Evolutionary conservation across 2,888 invertebrate species (phyloP).

Genomic region (Lasius platythorax): DNA sequence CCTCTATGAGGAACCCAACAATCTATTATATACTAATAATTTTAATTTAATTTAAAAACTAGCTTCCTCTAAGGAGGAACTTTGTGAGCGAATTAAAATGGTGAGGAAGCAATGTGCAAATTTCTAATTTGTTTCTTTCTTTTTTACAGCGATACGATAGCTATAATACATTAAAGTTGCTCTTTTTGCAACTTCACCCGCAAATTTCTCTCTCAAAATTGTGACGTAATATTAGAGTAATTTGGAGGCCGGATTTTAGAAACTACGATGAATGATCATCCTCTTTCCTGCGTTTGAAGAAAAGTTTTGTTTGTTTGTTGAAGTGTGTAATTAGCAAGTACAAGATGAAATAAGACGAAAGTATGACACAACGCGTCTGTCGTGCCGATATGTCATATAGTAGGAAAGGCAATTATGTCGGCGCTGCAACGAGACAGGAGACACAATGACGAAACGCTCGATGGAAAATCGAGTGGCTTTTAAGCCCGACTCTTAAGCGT

Average conservation of each 20-base stretch:
- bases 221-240: background rate
- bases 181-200: too few relatives aligned
- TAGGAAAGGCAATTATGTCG: background rate
- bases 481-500: constrained; percentile 3
- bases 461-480: background rate
- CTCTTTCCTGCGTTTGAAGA: background rate
- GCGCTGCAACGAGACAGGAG: background rate
- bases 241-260: background rate
- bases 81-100: too few relatives aligned
- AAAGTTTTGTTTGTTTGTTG: background rate
- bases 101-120: too few relatives aligned
- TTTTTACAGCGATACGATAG: too few relatives aligned
- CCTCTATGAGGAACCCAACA: too few relatives aligned
- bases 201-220: too few relatives aligned
- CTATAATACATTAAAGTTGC: background rate
- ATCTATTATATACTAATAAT: too few relatives aligned
- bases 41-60: too few relatives aligned
- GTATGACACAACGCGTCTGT: background rate
- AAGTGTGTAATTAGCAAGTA: background rate
- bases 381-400: background rate
- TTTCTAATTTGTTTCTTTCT: too few relatives aligned
- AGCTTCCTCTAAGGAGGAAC: too few relatives aligned
- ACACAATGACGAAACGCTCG: background rate
- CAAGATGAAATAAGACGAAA: background rate
- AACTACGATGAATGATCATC: background rate